These are phyloP conservation scores for Trachelus iudaicus DNA, from an alignment of 2,888 invertebrate genomes.

Conservation along the genomic window DNA sequence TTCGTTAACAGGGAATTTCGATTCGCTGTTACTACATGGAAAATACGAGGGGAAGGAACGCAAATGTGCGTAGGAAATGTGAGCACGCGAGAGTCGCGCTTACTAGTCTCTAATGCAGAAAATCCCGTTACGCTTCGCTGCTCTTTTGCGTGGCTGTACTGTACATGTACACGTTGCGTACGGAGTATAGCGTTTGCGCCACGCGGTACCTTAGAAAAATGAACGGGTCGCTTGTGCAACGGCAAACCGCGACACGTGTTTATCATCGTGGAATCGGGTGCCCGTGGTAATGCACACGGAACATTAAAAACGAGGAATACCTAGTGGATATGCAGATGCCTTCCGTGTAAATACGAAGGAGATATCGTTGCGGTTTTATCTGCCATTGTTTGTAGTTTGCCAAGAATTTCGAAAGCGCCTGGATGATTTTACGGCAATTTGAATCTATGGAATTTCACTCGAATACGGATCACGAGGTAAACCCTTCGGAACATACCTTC, in stretches of 20 bases:
- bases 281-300: neutral
- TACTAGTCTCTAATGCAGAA: conserved; percentile 33
- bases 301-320: neutral
- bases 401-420: neutral
- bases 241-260: neutral
- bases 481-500: neutral
- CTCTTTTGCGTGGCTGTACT: neutral
- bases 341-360: neutral
- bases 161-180: neutral
- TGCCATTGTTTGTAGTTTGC: neutral
- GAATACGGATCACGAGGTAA: neutral
- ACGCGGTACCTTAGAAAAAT: neutral
- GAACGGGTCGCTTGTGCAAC: neutral
- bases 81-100: neutral
- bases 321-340: neutral
- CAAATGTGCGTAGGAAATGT: neutral
- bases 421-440: neutral
- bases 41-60: neutral
- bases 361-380: neutral
- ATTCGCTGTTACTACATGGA: neutral
- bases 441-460: neutral
- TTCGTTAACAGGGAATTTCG: neutral
- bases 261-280: neutral
- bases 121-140: conserved; percentile 32
- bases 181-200: neutral